Percentiles rank a stretch among this genome's conserved stretches.
Evolutionary conservation across 2,113 vertebrate species (phyloP).

Genomic region (Xiphophorus hellerii): DNA sequence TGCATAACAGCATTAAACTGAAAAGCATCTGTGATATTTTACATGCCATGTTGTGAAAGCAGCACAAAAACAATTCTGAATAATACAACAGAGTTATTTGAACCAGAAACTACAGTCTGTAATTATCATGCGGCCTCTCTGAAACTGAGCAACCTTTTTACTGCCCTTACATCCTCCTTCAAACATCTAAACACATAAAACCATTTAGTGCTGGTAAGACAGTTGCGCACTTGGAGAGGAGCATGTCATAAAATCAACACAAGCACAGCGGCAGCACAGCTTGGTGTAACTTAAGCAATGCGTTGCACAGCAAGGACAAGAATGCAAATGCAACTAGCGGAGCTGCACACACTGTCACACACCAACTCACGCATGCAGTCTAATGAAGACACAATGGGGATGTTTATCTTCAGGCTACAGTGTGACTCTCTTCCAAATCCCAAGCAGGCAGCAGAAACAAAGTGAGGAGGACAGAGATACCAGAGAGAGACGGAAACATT

Average conservation of each 20-base stretch:
- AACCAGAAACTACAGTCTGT: background rate
- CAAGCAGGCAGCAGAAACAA: conserved; percentile 10
- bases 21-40: background rate
- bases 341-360: background rate
- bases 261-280: conserved; percentile 13
- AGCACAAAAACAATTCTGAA: background rate
- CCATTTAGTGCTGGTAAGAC: background rate
- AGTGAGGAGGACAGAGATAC: conserved; percentile 26
- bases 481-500: conserved; percentile 9
- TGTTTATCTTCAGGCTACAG: conserved; percentile 55
- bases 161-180: background rate
- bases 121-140: background rate
- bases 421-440: conserved; percentile 43
- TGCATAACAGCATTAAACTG: background rate
- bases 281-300: conserved; percentile 9
- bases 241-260: background rate
- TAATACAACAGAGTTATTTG: conserved; percentile 10
- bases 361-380: background rate
- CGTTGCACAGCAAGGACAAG: conserved; percentile 13
- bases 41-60: conserved; percentile 6
- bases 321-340: conserved; percentile 9
- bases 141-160: background rate
- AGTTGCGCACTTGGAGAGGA: background rate
- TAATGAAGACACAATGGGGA: conserved; percentile 40
- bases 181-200: background rate